Evolutionary conservation across 1,140 invertebrate species (phyloP).

Genomic region (Eriocheir sinensis): DNA sequence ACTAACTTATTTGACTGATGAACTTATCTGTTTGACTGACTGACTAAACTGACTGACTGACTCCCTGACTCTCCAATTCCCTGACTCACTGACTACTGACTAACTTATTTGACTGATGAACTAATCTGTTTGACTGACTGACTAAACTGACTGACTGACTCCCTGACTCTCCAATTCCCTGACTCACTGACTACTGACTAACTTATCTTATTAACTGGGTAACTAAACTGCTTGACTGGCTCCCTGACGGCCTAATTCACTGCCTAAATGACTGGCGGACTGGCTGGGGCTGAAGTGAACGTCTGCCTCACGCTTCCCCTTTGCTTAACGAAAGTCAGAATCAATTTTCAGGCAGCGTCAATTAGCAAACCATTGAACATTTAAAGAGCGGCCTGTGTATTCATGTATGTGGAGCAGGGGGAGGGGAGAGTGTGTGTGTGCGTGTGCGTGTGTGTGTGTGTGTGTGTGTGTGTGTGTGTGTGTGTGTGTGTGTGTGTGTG

Average conservation of each 20-base stretch:
- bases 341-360: neutral
- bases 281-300: neutral
- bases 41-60: no score
- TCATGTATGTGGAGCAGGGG: neutral
- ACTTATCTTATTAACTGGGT: no score
- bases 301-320: neutral
- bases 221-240: no score
- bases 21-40: no score
- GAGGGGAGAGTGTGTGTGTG: neutral
- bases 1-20: no score
- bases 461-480: neutral
- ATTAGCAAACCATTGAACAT: constrained; percentile 13
- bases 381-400: neutral
- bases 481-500: neutral
- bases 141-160: no score
- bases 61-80: no score
- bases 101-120: no score
- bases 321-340: neutral
- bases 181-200: no score
- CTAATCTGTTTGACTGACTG: no score
- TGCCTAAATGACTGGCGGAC: neutral
- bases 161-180: no score
- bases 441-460: neutral
- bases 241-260: neutral
- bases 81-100: no score